Percentiles rank a stretch among this genome's conserved stretches.
Conservation (phyloP, 1,140 invertebrate genomes). For the Drosophila baimaii region DNA sequence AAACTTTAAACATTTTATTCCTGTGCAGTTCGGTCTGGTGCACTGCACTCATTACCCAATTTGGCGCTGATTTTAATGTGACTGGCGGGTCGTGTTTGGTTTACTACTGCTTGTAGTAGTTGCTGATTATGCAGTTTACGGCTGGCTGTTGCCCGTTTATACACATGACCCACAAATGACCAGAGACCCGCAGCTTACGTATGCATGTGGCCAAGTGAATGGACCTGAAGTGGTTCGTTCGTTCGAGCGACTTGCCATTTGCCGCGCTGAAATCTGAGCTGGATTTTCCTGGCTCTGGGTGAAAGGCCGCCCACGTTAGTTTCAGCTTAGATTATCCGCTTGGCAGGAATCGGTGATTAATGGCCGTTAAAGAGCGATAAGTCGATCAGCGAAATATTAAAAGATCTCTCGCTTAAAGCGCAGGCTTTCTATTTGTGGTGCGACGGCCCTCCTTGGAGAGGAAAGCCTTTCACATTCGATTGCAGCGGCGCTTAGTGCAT, state of each 20-base stretch:
- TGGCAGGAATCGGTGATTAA: constrained; percentile 46
- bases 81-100: constrained; percentile 25
- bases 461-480: constrained; percentile 73
- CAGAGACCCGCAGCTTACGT: constrained; percentile 21
- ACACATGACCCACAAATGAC: constrained; percentile 75
- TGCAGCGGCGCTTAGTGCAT: constrained; percentile 34
- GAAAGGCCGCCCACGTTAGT: constrained; percentile 51
- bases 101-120: constrained; percentile 16
- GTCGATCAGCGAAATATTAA: constrained; percentile 46
- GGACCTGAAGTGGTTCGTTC: constrained; percentile 22
- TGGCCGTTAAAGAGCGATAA: constrained; percentile 51
- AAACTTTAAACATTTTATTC: background rate
- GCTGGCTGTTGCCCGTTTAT: constrained; percentile 42
- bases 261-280: constrained; percentile 59
- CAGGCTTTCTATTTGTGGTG: constrained; percentile 43
- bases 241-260: constrained; percentile 21
- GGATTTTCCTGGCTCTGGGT: constrained; percentile 43
- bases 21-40: constrained; percentile 45
- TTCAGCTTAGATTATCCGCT: constrained; percentile 30
- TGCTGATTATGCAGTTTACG: constrained; percentile 58
- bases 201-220: constrained; percentile 47
- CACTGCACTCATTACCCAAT: constrained; percentile 63
- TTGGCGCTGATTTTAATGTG: constrained; percentile 38
- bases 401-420: constrained; percentile 18
- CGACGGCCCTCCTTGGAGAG: constrained; percentile 15